Conservation (phyloP, 2,113 vertebrate genomes). For the Azemiops feae region DNA sequence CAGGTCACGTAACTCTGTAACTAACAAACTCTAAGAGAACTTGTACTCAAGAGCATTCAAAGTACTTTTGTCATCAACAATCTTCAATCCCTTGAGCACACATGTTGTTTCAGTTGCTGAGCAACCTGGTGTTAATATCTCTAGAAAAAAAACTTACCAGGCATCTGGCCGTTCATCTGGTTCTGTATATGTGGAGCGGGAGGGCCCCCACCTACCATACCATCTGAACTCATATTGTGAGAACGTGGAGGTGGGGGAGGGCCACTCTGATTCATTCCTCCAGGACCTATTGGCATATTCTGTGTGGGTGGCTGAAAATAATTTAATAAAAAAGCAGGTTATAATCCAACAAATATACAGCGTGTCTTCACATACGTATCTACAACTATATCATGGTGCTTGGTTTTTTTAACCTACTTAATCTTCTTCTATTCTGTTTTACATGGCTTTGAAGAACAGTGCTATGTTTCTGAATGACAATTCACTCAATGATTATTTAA, state of each 20-base stretch:
- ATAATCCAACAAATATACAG: slow-evolving; percentile 63
- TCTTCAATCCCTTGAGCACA: slow-evolving; percentile 82
- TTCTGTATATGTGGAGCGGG: slow-evolving; percentile 95
- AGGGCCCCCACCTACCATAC: slow-evolving; percentile 91
- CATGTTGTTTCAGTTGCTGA: slow-evolving; percentile 85
- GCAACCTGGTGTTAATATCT: slow-evolving; percentile 86
- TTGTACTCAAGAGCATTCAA: slow-evolving; percentile 79
- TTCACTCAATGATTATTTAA: neutral
- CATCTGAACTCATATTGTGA: slow-evolving; percentile 94
- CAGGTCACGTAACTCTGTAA: slow-evolving; percentile 84
- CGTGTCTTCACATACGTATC: neutral
- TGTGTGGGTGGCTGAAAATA: slow-evolving; percentile 92
- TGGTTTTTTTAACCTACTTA: neutral
- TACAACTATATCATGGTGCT: slow-evolving; percentile 51
- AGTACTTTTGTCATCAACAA: slow-evolving; percentile 86
- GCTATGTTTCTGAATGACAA: neutral
- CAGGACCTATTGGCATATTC: slow-evolving; percentile 96
- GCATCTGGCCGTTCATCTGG: slow-evolving; percentile 99
- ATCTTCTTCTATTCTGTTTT: slow-evolving; percentile 37
- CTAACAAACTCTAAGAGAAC: slow-evolving; percentile 81
- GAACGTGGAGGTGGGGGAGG: slow-evolving; percentile 90
- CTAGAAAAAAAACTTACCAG: slow-evolving; percentile 84
- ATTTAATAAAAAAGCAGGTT: slow-evolving; percentile 70
- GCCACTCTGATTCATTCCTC: slow-evolving; percentile 93
- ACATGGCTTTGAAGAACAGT: slow-evolving; percentile 6